Base-by-base conservation (phyloP, 2,888 invertebrate species). In the Cryptocephalus primarius region DNA sequence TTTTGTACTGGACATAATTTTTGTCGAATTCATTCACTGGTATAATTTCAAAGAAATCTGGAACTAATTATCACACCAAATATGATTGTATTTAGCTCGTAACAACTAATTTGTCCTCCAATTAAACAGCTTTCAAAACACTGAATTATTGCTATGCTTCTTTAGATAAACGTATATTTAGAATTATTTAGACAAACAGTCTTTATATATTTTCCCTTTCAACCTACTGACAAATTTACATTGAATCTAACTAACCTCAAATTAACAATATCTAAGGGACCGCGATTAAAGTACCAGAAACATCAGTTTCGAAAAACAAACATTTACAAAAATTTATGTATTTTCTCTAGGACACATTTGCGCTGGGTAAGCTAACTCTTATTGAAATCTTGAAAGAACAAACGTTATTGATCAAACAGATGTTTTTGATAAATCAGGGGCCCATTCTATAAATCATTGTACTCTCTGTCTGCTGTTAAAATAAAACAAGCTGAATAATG, bases 141-240 rank as follows among this genome's bases (percentile, higher is more conserved):
- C 60, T 60, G 58, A 63, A 60, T 67, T 67, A 67, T 67, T 67
- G 67, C 67, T 67, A 67, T 66, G 32, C 57, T 55, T 58, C 52
- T 59, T 58, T 54, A 51, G 51, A 48, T 53, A 51, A 50, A 47
- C 10, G 48, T 54, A 54, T 45, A 55, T 60, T 63, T 62, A 61
- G 60, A 61, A 62, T 61, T 57, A 58, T 58, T 59, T 57, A 62
- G 60, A 61, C 58, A 54, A 51, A 61, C 61, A 62, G 62, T 61
- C 61, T 63, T 60, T 59, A 55, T 57, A 58, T 60, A 58, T 51
- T 56, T 59, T 36, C 6, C n/a, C n/a, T 36, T 11, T 55, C 54
- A 60, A 55, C 50, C 60, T 62, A 61, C 60, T 60, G 62, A 62
- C 63, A 64, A 59, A 59, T 56, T 59, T 59, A 59, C 59, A 60